Percentiles rank a stretch among this genome's conserved stretches.
Evolutionary conservation across 2,113 vertebrate genomes (phyloP).

Genomic region (Anthoscopus minutus): DNA sequence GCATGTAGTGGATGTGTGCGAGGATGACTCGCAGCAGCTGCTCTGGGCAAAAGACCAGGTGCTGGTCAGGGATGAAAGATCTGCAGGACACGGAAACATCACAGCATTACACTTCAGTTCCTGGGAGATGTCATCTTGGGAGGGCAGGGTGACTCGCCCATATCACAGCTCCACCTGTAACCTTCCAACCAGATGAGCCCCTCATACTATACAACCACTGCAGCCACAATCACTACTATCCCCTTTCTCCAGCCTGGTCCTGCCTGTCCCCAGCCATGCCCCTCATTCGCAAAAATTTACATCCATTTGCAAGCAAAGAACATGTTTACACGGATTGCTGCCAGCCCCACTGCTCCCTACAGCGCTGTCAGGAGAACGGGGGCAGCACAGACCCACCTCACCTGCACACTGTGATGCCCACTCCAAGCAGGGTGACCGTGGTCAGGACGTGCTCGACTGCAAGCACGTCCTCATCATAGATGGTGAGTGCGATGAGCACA

Average conservation of each 20-base stretch:
- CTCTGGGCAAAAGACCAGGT: conserved; percentile 96
- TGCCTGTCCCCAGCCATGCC: background rate
- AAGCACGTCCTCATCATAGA: conserved; percentile 95
- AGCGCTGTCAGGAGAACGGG: accelerated
- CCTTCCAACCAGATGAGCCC: background rate
- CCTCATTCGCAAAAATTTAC: background rate
- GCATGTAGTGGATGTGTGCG: conserved; percentile 98
- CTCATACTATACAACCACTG: background rate
- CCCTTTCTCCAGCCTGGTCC: background rate
- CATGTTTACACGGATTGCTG: accelerated
- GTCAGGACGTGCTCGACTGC: conserved; percentile 94
- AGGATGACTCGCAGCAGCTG: conserved; percentile 95
- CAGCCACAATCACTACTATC: background rate
- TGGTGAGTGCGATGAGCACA: conserved; percentile 93
- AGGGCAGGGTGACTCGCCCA: background rate
- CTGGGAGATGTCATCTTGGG: background rate
- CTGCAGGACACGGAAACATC: conserved; percentile 55
- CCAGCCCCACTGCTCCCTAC: background rate
- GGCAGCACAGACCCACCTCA: conserved; percentile 42
- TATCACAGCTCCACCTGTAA: background rate
- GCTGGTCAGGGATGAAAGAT: conserved; percentile 96
- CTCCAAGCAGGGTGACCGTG: conserved; percentile 91
- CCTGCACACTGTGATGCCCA: conserved; percentile 95
- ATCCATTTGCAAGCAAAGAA: background rate
- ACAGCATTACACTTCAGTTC: background rate